Evolutionary conservation across 2,797 vertebrate species (phyloP), one percentile per base, ranked within the genome.

Genomic region (Lacerta viridis): DNA sequence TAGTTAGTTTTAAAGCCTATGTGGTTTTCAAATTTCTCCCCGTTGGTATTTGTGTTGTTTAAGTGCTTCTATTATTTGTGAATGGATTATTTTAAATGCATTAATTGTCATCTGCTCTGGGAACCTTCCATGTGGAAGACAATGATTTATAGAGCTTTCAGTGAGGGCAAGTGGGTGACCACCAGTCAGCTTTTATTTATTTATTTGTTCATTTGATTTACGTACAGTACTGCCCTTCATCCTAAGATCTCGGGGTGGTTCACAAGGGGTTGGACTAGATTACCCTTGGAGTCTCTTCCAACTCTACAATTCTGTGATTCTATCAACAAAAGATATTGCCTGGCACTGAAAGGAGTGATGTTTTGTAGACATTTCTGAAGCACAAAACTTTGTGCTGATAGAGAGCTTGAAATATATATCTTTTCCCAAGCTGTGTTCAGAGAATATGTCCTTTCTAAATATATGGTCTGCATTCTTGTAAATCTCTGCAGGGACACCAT

Each of bases 141-240:
- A 77, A 77, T 5, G 3, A 29, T 27, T 27, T 50, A 29, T 6
- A 29, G 43, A 50, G 43, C 43, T 2, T 46, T 78, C 43, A 15
- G 11, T 41, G 39, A 66, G 11, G 41, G 27, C 39, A 68, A 68
- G 10, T 23, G 7, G 15, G 69, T 36, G 33, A 50, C 46, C 46
- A 50, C 46, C 46, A 50, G 46, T 11, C 46, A 50, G 46, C 46
- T 0, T 50, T 11, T 11, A 46, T 46, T 46, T 46, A 50, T 50
- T 50, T 46, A 46, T 46, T 46, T 46, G 10, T 46, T 46, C 10
- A 46, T 46, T 46, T 46, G 46, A 50, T 50, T 93, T 91, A 83
- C 92, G 92, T 92, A 33, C 2, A 33, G 33, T 33, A 93, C 92
- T 94, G 81, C 29, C 36, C 76, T 88, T 84, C 64, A 78, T 50